phyloP scores from a whole-genome alignment of 2,888 invertebrate species.

The Cabera pusaria region DNA sequence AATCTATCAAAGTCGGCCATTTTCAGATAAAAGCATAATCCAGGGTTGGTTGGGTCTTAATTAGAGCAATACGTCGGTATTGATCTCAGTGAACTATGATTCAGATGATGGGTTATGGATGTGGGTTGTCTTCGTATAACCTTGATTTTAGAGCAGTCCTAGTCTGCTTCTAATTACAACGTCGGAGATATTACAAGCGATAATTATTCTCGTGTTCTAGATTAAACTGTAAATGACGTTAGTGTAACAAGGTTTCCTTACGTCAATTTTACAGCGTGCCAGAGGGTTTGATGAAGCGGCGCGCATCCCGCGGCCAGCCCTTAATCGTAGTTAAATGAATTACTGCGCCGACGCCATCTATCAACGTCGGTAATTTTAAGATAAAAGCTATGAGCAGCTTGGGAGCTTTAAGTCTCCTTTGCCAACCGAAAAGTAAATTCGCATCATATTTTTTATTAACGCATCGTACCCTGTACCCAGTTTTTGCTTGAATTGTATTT shows the following conservation, averaged over 20 bases:
- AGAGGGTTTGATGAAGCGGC: conserved; percentile 41
- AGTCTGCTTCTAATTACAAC: too few species aligned
- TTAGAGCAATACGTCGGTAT: too few species aligned
- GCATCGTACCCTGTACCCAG: too few species aligned
- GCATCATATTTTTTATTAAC: too few species aligned
- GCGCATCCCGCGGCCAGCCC: conserved; percentile 45
- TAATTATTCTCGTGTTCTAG: not conserved
- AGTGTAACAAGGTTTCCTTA: conserved; percentile 42
- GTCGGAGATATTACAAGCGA: not conserved
- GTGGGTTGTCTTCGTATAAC: too few species aligned
- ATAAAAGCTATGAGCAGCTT: conserved; percentile 60
- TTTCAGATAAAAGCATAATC: conserved; percentile 20
- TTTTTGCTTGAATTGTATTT: too few species aligned
- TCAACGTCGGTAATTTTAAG: conserved; percentile 72
- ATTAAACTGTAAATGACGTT: conserved; percentile 19
- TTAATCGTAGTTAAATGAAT: conserved; percentile 74
- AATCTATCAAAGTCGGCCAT: conserved; percentile 20
- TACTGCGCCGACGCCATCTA: conserved; percentile 60
- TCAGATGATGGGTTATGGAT: too few species aligned
- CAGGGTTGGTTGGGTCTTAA: conserved; percentile 16
- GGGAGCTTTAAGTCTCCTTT: too few species aligned
- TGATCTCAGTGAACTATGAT: too few species aligned
- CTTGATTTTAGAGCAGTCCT: too few species aligned
- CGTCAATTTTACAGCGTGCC: conserved; percentile 45
- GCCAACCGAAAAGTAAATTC: too few species aligned